Conservation (phyloP, 2,888 invertebrate genomes). For the Drosophila acutilabella region DNA sequence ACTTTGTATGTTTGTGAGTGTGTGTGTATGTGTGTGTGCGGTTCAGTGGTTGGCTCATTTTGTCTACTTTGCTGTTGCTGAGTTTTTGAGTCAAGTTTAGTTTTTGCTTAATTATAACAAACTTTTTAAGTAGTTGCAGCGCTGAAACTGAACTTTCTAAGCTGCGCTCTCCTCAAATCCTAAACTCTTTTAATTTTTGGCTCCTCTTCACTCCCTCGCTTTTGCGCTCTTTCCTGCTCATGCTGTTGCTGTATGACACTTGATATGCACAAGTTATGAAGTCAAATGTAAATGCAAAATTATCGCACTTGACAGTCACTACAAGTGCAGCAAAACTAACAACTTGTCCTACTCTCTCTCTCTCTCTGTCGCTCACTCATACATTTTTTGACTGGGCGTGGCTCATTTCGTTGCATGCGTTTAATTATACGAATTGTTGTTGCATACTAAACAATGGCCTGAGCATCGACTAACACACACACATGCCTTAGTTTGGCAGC, state of each 20-base stretch:
- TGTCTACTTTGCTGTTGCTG: constrained; percentile 23
- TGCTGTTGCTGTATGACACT: constrained; percentile 38
- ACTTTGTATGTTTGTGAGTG: neutral
- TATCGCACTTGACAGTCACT: constrained; percentile 72
- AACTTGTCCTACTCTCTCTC: constrained; percentile 24
- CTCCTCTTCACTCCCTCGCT: neutral
- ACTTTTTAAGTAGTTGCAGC: constrained; percentile 78
- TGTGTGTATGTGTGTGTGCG: neutral
- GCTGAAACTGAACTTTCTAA: constrained; percentile 68
- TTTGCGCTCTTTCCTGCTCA: neutral
- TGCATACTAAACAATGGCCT: constrained; percentile 64
- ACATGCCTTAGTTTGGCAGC: constrained; percentile 21
- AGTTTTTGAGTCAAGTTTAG: constrained; percentile 67
- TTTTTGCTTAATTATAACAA: constrained; percentile 78
- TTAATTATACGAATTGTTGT: constrained; percentile 75
- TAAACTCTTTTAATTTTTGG: neutral
- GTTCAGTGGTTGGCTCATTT: constrained; percentile 30
- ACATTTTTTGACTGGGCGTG: constrained; percentile 30
- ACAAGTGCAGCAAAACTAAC: constrained; percentile 49
- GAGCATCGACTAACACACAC: constrained; percentile 12
- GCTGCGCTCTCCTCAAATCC: constrained; percentile 34
- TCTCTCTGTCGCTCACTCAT: too few relatives aligned
- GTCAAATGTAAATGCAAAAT: constrained; percentile 81
- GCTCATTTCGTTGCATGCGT: constrained; percentile 65
- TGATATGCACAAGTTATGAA: constrained; percentile 75